Base-by-base conservation (phyloP, 1,140 invertebrate genomes). In the Leptoteleia sp. region DNA sequence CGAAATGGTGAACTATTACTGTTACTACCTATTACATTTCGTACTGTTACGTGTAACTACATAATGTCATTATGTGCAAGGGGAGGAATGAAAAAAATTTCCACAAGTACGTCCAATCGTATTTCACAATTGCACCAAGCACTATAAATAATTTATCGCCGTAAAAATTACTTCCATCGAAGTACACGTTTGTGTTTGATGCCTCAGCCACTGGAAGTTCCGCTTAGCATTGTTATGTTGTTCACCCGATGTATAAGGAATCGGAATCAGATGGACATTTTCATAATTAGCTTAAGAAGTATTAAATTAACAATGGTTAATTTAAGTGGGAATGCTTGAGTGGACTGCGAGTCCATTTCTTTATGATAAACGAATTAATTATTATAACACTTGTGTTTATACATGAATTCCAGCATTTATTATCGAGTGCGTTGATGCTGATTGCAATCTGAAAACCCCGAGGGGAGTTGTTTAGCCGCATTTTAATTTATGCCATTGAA, bases 291-390 rank as follows among this genome's bases (percentile, higher is more conserved):
- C 65, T 48, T 29, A 12, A 33, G 40, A 48, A 50, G 73, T 57
- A 55, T 71, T 47, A 81, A 83, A 82, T 83, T 83, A 85, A 79
- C 76, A 79, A 80, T 80, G 76, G 67, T 75, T 80, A 80, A 73
- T 71, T 43, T 17, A 37, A 67, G 72, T 59, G 43, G 61, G 80
- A 81, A 84, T 76, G 80, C 73, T 76, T 77, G 83, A 73, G 76
- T 83, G 77, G 78, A 82, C 72, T 55, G 68, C 52, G 50, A 77
- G 80, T 78, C 82, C 81, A 81, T 79, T 85, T 83, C 65, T 84
- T 81, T 80, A 81, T 82, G 81, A 84, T 85, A 85, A 85, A 85
- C 82, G 84, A 80, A 84, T 85, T 85, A 86, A 85, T 85, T 85
- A 85, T 84, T 83, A 29, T 38, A 50, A 82, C 81, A 82, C 68